phyloP scores from a whole-genome alignment of 2,797 vertebrate species.

The Luscinia luscinia region DNA sequence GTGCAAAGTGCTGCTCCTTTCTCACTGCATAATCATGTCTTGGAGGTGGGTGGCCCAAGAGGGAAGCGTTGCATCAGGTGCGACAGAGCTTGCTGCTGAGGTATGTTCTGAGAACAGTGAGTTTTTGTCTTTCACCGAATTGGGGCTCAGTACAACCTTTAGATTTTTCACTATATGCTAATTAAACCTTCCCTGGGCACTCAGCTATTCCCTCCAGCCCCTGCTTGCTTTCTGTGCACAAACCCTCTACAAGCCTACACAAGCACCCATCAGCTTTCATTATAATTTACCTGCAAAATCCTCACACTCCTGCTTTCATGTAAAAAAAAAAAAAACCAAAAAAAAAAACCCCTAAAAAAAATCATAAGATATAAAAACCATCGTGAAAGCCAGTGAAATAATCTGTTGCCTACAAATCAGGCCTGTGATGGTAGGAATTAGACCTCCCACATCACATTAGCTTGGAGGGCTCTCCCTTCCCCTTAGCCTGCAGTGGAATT shows the following conservation, averaged over 20 bases:
- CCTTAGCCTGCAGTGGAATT: conserved; percentile 66
- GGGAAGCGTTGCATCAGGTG: conserved; percentile 57
- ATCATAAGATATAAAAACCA: conserved; percentile 3
- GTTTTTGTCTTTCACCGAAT: conserved; percentile 18
- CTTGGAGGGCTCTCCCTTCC: conserved; percentile 63
- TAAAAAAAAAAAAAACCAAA: conserved; percentile 35
- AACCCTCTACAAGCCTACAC: conserved; percentile 67
- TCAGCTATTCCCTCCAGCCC: conserved; percentile 68
- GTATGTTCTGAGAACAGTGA: conserved; percentile 37
- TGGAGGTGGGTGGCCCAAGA: conserved; percentile 69
- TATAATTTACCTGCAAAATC: conserved; percentile 66
- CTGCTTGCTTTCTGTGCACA: conserved; percentile 59
- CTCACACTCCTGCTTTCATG: conserved; percentile 57
- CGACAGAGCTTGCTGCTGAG: conserved; percentile 32
- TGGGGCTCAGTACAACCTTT: conserved; percentile 40
- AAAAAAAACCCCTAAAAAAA: conserved; percentile 20
- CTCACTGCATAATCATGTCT: conserved; percentile 62
- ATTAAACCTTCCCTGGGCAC: conserved; percentile 70
- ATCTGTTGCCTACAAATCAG: conserved; percentile 65
- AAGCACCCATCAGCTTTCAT: conserved; percentile 64
- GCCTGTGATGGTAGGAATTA: conserved; percentile 54
- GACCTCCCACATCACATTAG: conserved; percentile 69
- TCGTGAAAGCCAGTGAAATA: conserved; percentile 44
- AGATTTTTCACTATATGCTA: conserved; percentile 67
- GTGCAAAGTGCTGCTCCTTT: conserved; percentile 32